Conservation (phyloP, 2,888 invertebrate species). For the Acrocyrtus sp. region DNA sequence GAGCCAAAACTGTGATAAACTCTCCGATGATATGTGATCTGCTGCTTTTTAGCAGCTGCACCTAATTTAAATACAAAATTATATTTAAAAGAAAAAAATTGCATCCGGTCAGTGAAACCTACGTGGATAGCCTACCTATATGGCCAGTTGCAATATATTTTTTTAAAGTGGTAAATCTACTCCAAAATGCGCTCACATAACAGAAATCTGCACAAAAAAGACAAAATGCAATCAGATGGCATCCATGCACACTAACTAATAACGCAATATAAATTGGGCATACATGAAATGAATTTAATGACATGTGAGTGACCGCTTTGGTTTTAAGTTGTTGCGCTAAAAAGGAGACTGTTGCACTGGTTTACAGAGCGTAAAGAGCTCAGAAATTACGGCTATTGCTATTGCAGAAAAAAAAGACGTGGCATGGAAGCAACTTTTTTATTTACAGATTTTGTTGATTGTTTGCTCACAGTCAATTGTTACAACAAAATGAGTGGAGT, state of each 20-base stretch:
- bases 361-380: constrained; percentile 39
- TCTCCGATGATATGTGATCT: background rate
- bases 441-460: no score
- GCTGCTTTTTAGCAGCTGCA: no score
- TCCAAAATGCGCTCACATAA: background rate
- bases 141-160: background rate
- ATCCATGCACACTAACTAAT: background rate
- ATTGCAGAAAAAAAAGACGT: background rate
- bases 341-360: constrained; percentile 31
- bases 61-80: no score
- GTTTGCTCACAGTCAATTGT: no score
- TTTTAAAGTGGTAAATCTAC: background rate
- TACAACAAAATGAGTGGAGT: background rate
- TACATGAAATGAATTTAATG: background rate
- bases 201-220: no score
- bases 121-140: no score
- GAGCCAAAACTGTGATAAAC: constrained; percentile 4
- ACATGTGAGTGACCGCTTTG: constrained; percentile 35
- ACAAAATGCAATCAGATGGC: background rate
- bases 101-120: background rate
- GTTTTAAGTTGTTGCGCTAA: constrained; percentile 3
- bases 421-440: background rate
- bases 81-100: background rate
- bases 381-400: constrained; percentile 1
- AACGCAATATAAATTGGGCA: background rate